Evolutionary conservation across 2,113 vertebrate species (phyloP).

Genomic region (Pangasianodon hypophthalmus): DNA sequence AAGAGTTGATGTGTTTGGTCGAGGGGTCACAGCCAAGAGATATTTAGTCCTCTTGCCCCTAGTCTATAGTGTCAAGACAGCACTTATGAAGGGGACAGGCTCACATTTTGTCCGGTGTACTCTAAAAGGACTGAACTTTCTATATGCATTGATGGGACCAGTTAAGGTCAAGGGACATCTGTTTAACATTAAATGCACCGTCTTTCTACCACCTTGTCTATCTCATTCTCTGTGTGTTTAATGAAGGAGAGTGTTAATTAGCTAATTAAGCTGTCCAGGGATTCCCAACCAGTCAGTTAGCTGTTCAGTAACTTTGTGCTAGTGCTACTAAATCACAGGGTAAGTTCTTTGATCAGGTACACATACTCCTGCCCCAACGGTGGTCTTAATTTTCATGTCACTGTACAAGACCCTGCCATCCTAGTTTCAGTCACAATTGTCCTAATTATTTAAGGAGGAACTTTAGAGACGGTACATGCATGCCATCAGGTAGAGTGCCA

Average conservation of each 20-base stretch:
- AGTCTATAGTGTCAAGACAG: not conserved
- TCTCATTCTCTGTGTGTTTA: not conserved
- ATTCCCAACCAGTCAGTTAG: slow-evolving; percentile 25
- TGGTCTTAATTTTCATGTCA: slow-evolving; percentile 10
- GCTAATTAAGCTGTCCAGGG: slow-evolving; percentile 49
- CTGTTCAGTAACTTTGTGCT: not conserved
- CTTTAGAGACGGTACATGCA: slow-evolving; percentile 14
- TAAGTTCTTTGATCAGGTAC: slow-evolving; percentile 13
- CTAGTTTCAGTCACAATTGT: not conserved
- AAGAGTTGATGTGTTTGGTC: slow-evolving; percentile 75
- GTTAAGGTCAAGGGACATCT: slow-evolving; percentile 36
- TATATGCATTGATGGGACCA: not conserved
- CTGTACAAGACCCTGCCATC: not conserved
- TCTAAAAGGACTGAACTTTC: slow-evolving; percentile 11
- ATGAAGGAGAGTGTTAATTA: slow-evolving; percentile 45
- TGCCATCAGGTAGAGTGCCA: slow-evolving; percentile 15
- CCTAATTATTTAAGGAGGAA: slow-evolving; percentile 14
- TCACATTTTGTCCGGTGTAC: not conserved
- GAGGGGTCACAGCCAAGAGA: slow-evolving; percentile 28
- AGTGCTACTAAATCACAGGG: not conserved
- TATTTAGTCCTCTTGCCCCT: slow-evolving; percentile 17
- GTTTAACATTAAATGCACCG: slow-evolving; percentile 29
- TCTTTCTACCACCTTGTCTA: not conserved
- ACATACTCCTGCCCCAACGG: not conserved
- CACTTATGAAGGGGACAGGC: not conserved